Conservation (phyloP, 2,888 invertebrate species). For the Nomada lathburiana region DNA sequence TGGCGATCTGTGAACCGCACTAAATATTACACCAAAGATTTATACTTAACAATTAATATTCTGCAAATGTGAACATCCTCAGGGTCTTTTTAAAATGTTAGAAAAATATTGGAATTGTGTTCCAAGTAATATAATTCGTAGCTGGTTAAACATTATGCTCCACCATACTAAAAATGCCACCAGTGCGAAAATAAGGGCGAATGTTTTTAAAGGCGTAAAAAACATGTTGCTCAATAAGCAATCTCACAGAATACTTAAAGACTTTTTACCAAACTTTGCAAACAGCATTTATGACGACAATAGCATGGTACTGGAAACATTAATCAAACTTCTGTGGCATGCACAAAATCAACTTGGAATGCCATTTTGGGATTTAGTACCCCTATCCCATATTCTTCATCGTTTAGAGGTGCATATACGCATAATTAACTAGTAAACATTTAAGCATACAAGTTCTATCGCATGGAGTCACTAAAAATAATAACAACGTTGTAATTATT, state of each 20-base stretch:
- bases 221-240: conserved; percentile 47
- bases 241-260: conserved; percentile 39
- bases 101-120: conserved; percentile 60
- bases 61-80: not conserved
- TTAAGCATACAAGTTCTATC: not conserved
- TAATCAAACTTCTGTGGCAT: conserved; percentile 61
- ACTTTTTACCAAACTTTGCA: conserved; percentile 55
- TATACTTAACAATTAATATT: conserved; percentile 15
- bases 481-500: conserved; percentile 13
- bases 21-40: not conserved
- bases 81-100: conserved; percentile 64
- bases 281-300: conserved; percentile 60
- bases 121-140: conserved; percentile 44
- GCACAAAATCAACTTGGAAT: conserved; percentile 48
- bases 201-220: conserved; percentile 63
- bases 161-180: conserved; percentile 39
- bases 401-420: conserved; percentile 57
- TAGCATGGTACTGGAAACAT: conserved; percentile 48
- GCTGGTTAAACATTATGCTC: conserved; percentile 65
- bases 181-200: conserved; percentile 59
- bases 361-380: conserved; percentile 59
- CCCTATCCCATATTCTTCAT: conserved; percentile 62
- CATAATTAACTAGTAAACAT: not conserved
- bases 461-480: not conserved
- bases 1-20: not conserved